These are phyloP conservation scores for Anodontia alba DNA, from an alignment of 2,888 invertebrate species.

Conservation along the genomic window DNA sequence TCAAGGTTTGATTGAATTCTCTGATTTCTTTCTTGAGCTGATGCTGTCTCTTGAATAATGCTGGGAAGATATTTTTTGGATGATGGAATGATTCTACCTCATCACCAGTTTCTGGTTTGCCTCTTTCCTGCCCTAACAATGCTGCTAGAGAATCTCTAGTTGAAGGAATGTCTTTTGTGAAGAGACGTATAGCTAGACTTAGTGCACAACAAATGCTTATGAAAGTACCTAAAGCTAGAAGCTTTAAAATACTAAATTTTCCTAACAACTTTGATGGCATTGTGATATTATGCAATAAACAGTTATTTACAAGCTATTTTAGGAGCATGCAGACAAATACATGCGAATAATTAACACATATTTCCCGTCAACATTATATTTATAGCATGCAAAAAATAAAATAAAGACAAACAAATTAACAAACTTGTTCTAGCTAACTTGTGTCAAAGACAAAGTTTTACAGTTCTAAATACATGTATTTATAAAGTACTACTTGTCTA, in stretches of 20 bases:
- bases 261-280: not conserved
- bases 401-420: too few relatives aligned
- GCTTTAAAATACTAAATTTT: not conserved
- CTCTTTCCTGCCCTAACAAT: not conserved
- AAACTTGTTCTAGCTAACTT: too few relatives aligned
- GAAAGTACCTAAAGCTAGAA: not conserved
- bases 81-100: constrained; percentile 3
- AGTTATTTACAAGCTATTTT: too few relatives aligned
- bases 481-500: too few relatives aligned
- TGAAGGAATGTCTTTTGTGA: not conserved
- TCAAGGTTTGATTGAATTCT: constrained; percentile 8
- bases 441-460: too few relatives aligned
- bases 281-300: not conserved
- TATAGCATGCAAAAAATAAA: too few relatives aligned
- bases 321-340: too few relatives aligned
- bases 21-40: constrained; percentile 22
- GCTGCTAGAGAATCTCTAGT: not conserved
- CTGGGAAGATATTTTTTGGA: constrained; percentile 45
- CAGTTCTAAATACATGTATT: too few relatives aligned
- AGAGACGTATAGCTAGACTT: not conserved
- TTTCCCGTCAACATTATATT: too few relatives aligned
- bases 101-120: not conserved
- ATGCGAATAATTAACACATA: too few relatives aligned
- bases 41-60: constrained; percentile 27
- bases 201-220: constrained; percentile 2